phyloP scores from a whole-genome alignment of 2,113 vertebrate species.

The Pterocles gutturalis region DNA sequence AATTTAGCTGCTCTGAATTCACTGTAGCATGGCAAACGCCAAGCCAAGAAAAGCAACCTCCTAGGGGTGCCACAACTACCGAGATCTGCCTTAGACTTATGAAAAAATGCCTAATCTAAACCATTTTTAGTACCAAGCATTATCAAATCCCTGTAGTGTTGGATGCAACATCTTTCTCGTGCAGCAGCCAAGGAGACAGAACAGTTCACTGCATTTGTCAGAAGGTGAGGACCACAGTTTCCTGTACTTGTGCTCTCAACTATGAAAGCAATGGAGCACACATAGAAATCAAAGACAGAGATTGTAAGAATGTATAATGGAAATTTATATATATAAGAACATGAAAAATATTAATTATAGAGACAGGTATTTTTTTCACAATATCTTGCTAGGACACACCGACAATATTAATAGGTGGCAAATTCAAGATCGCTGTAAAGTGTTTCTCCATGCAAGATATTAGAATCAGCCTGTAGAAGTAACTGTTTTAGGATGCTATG shows the following conservation, averaged over 20 bases:
- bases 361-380: background rate
- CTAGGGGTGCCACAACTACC: background rate
- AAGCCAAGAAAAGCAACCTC: background rate
- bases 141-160: background rate
- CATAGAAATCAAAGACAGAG: background rate
- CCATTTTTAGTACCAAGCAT: background rate
- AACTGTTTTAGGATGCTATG: background rate
- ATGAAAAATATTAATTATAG: background rate
- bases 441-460: background rate
- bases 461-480: background rate
- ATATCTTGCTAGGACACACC: background rate
- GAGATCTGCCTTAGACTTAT: background rate
- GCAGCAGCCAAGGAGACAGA: background rate
- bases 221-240: background rate
- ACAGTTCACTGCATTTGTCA: background rate
- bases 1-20: background rate
- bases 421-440: background rate
- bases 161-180: fast-evolving
- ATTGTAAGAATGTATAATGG: background rate
- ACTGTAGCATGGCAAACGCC: background rate
- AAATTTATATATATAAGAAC: background rate
- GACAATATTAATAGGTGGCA: background rate
- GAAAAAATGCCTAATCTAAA: background rate
- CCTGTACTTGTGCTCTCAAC: background rate
- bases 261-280: background rate